Conservation (phyloP, 2,113 vertebrate species). For the Chionomys nivalis region DNA sequence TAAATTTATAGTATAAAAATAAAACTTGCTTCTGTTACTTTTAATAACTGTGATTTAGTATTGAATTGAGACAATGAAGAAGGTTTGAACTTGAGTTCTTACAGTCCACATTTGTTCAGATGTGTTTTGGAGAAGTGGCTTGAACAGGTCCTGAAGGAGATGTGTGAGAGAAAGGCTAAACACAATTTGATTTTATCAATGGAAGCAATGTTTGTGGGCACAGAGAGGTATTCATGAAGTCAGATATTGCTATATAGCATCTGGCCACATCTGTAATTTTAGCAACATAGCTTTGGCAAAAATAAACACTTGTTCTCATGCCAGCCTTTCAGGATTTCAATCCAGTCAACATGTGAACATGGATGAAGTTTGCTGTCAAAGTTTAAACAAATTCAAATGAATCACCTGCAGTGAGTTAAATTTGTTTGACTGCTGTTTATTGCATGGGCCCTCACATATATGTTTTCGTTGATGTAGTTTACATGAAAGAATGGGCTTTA, state of each 20-base stretch:
- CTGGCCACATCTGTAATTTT: not conserved
- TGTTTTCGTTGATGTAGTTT: not conserved
- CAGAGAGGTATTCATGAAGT: not conserved
- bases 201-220: not conserved
- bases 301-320: not conserved
- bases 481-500: not conserved
- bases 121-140: not conserved
- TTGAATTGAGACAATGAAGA: not conserved
- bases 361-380: not conserved
- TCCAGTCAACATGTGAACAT: not conserved
- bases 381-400: not conserved
- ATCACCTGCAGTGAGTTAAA: not conserved
- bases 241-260: not conserved
- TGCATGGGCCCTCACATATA: not conserved
- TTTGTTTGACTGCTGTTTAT: not conserved
- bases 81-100: not conserved
- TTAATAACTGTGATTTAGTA: not conserved
- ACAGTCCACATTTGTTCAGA: not conserved
- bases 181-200: too few relatives aligned
- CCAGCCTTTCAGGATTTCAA: not conserved
- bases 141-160: accelerated
- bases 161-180: not conserved
- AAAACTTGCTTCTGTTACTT: not conserved
- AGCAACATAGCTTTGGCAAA: not conserved
- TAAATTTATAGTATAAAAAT: not conserved